Base-by-base conservation (phyloP, 2,113 vertebrate genomes). In the Xenopus tropicalis region DNA sequence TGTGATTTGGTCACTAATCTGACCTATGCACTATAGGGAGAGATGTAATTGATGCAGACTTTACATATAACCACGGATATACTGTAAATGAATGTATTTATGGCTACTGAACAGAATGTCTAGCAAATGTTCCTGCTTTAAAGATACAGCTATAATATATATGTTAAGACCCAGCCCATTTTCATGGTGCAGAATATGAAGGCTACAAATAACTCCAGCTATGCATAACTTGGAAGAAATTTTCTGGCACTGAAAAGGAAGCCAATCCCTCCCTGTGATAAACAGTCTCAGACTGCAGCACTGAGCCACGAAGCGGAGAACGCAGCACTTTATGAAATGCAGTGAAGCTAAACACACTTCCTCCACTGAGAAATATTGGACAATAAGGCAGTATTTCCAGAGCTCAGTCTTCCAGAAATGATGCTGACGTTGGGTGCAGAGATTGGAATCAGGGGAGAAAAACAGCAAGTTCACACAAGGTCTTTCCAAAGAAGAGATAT, bases 311-410 rank as follows among this genome's bases (percentile, higher is more conserved):
- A 29, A 37, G 61, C 17, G 21, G 25, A 24, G 14, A 29, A 29
- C 24, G 61, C 25, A 17, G 24, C 61, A 63, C 61, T 63, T 37
- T 63, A 29, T 63, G 61, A 63, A 63, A 63, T 42, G 24, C 61
- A 37, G 23, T 63, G 61, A 63, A 63, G 61, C 61, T 29, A 63
- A 63, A 63, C 61, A 19, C 25, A 63, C 61, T 63, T 63, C 24
- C 61, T 63, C 29, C 24, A 29, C 61, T 17, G 61, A 29, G 61
- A 63, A 63, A 63, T 63, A 63, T 63, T 37, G 61, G 25, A 63
- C 24, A 63, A 63, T 37, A 24, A 63, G 61, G 61, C 61, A 29
- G 61, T 63, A 63, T 63, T 63, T 63, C 61, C 61, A 37, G 61
- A 42, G 22, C 16, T 37, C 61, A 63, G 61, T 63, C 61, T 63